Percentiles rank a stretch among this genome's conserved stretches.
Conservation (phyloP, 37 sponge, comb jelly and placozoan genomes). For the Mnemiopsis leidyi region DNA sequence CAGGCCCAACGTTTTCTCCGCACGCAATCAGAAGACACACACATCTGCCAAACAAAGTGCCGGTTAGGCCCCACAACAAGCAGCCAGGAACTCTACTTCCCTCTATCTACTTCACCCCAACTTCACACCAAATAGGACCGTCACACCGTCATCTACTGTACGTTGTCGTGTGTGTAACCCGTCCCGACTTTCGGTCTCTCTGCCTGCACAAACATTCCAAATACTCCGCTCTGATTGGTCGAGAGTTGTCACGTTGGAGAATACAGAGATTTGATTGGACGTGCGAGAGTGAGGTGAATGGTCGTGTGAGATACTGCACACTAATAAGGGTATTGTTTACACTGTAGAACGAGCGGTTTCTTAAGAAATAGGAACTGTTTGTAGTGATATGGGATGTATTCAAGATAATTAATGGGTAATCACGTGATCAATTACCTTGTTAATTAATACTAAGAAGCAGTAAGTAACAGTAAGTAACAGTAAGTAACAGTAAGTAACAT, state of each 20-base stretch:
- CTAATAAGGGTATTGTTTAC: not conserved
- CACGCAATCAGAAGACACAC: too few relatives aligned
- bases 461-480: too few relatives aligned
- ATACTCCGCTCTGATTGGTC: not conserved
- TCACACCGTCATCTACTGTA: too few relatives aligned
- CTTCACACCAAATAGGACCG: not conserved
- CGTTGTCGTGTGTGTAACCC: not conserved
- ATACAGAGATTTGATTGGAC: not conserved
- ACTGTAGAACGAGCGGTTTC: not conserved
- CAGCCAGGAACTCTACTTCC: not conserved
- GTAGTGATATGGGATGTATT: too few relatives aligned
- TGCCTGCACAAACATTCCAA: not conserved
- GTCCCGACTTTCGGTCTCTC: not conserved
- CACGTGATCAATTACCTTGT: too few relatives aligned
- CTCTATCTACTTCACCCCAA: not conserved
- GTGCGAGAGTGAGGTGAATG: not conserved
- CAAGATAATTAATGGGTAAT: too few relatives aligned
- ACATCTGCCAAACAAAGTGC: too few relatives aligned
- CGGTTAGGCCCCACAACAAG: not conserved
- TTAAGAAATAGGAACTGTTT: not conserved
- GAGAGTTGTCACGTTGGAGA: not conserved
- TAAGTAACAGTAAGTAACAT: too few relatives aligned
- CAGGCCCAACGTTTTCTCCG: too few relatives aligned
- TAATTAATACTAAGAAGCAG: too few relatives aligned
- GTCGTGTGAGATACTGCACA: not conserved